phyloP scores from a whole-genome alignment of 2,888 invertebrate species.

The Zonitis immaculata region DNA sequence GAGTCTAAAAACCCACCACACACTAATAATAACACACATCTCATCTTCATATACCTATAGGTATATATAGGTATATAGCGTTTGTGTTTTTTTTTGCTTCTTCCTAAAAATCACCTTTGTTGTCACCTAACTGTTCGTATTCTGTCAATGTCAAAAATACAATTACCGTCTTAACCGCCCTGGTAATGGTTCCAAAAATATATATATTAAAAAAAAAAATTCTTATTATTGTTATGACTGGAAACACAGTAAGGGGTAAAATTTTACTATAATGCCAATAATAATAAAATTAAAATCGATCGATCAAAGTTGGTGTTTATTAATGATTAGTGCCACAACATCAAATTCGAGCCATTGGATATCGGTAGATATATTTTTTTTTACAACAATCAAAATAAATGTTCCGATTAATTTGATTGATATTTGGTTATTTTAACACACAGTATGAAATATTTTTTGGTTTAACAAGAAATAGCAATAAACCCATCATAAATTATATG shows the following conservation, averaged over 20 bases:
- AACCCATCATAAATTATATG: neutral
- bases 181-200: conserved; percentile 16
- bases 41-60: too few relatives aligned
- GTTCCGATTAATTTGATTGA: conserved; percentile 5
- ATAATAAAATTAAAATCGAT: neutral
- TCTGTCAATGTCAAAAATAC: conserved; percentile 35
- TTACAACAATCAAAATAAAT: neutral
- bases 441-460: conserved; percentile 3
- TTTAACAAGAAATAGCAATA: too few relatives aligned
- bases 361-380: too few relatives aligned
- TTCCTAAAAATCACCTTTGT: too few relatives aligned
- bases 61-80: too few relatives aligned
- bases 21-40: too few relatives aligned
- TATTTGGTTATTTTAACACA: conserved; percentile 3
- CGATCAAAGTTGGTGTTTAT: neutral
- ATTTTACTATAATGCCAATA: neutral
- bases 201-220: too few relatives aligned
- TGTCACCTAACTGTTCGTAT: conserved; percentile 36
- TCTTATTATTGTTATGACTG: conserved; percentile 4
- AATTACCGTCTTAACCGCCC: conserved; percentile 21
- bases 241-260: conserved; percentile 7
- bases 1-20: too few relatives aligned
- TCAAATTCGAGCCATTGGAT: neutral
- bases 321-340: neutral
- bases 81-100: too few relatives aligned